These are phyloP conservation scores for Bombus pyrosoma DNA, from an alignment of 1,140 invertebrate species.

Conservation along the genomic window DNA sequence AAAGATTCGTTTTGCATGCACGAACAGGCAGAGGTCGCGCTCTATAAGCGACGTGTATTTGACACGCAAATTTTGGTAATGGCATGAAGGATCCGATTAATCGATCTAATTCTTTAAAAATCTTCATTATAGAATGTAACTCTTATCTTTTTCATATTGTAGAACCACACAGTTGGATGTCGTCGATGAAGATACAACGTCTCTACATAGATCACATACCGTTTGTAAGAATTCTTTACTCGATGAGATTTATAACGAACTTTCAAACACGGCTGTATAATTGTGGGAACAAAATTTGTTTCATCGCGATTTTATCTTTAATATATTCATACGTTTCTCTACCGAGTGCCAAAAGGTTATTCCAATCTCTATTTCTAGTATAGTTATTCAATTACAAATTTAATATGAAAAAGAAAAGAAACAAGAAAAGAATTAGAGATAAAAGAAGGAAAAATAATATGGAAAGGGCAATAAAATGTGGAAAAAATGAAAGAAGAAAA, in stretches of 20 bases:
- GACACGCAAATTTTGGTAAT: constrained; percentile 74
- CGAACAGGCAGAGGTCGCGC: constrained; percentile 72
- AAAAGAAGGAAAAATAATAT: neutral
- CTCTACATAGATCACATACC: constrained; percentile 70
- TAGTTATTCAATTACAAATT: neutral
- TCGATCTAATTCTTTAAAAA: neutral
- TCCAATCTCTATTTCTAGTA: neutral
- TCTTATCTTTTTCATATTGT: constrained; percentile 40
- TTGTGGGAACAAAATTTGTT: constrained; percentile 62
- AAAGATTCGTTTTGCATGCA: constrained; percentile 74
- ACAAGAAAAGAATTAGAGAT: neutral
- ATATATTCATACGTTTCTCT: constrained; percentile 46
- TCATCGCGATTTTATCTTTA: constrained; percentile 23
- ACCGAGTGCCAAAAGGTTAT: constrained; percentile 54
- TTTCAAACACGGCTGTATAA: constrained; percentile 79
- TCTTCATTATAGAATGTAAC: neutral
- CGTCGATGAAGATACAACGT: constrained; percentile 71
- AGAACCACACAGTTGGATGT: constrained; percentile 72
- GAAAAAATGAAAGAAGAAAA: neutral
- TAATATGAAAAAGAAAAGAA: neutral
- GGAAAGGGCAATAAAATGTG: neutral
- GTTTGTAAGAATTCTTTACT: constrained; percentile 74
- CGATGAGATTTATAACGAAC: constrained; percentile 78
- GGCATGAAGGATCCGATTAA: constrained; percentile 20
- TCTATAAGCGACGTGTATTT: constrained; percentile 68